A percentile compares a stretch with the other conserved stretches of the same genome.
Conservation (phyloP, 2,113 vertebrate genomes). For the Gymnarchus niloticus region DNA sequence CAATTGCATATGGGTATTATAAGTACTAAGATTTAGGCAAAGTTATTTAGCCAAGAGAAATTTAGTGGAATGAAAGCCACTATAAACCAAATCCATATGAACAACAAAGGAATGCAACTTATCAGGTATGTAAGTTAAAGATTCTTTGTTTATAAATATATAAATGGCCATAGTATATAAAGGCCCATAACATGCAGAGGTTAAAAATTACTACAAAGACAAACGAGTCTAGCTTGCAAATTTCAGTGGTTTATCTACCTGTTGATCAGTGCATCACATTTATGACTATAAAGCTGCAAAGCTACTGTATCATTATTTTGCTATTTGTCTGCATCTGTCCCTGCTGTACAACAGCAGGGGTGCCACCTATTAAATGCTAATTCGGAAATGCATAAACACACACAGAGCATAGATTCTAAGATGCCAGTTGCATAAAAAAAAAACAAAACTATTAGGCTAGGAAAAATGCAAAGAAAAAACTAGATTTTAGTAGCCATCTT, state of each 20-base stretch:
- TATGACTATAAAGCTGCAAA: neutral
- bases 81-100: neutral
- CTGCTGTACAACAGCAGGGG: neutral
- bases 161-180: no score
- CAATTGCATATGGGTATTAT: neutral
- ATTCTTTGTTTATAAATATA: neutral
- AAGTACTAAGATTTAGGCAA: neutral
- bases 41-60: neutral
- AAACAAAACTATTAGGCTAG: conserved; percentile 45
- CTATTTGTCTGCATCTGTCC: neutral
- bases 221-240: neutral
- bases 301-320: neutral
- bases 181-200: neutral
- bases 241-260: neutral
- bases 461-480: conserved; percentile 29
- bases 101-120: no score
- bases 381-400: neutral
- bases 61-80: neutral
- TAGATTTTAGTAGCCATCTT: conserved; percentile 30
- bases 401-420: conserved; percentile 45
- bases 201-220: neutral
- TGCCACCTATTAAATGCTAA: neutral
- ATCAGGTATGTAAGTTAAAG: neutral
- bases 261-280: neutral
- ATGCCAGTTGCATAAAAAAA: conserved; percentile 46